phyloP scores from a whole-genome alignment of 37 sponge, comb jelly and placozoan species.

The Ephydatia muelleri region DNA sequence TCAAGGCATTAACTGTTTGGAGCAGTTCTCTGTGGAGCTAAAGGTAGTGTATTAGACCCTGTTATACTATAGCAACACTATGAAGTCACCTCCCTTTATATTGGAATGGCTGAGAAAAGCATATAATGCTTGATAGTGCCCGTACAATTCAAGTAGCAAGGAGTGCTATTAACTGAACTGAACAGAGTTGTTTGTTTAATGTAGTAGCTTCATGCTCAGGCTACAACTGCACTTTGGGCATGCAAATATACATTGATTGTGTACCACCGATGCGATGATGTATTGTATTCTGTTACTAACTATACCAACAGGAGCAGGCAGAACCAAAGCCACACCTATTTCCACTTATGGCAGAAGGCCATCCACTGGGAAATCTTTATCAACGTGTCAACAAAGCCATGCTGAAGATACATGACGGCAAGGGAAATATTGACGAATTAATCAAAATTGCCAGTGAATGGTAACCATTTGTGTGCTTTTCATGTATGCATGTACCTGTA shows the following conservation, averaged over 20 bases:
- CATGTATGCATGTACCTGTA: not conserved
- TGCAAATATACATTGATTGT: too few relatives aligned
- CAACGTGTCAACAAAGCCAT: not conserved
- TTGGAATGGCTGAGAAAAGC: not conserved
- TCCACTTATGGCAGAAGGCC: not conserved
- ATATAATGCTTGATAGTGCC: not conserved
- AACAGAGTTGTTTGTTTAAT: not conserved
- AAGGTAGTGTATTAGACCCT: constrained; percentile 25
- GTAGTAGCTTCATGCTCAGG: too few relatives aligned
- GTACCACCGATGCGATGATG: too few relatives aligned
- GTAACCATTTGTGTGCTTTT: not conserved
- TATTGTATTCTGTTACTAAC: not conserved
- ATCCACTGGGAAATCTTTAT: not conserved
- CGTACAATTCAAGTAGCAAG: too few relatives aligned
- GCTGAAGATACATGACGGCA: not conserved
- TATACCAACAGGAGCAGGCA: not conserved
- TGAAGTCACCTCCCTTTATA: too few relatives aligned
- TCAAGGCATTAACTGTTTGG: constrained; percentile 46
- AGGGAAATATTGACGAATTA: not conserved
- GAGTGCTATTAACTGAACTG: not conserved
- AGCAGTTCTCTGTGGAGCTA: constrained; percentile 25
- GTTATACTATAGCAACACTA: too few relatives aligned
- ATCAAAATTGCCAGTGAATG: not conserved
- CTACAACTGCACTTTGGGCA: too few relatives aligned
- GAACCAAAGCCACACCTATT: not conserved